Evolutionary conservation across 2,888 invertebrate genomes (phyloP).

Genomic region (Heliothis peltigera): DNA sequence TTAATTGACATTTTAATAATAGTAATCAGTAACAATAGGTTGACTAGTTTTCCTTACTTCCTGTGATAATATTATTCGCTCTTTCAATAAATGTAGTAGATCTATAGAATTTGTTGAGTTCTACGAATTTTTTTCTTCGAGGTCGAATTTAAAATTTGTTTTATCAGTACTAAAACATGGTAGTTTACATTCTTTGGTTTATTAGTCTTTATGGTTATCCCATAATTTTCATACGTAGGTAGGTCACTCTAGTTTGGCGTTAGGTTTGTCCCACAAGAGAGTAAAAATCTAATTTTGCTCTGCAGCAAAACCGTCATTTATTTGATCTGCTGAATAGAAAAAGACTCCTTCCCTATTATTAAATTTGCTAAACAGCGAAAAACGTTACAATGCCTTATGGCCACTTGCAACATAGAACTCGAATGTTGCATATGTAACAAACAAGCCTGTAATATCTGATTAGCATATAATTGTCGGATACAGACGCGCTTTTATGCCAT

Average conservation of each 20-base stretch:
- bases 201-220: no score
- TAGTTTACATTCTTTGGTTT: no score
- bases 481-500: conserved; percentile 74
- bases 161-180: no score
- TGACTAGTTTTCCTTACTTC: not conserved
- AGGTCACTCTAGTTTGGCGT: no score
- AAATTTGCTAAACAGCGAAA: conserved; percentile 4
- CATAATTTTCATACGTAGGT: no score
- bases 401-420: conserved; percentile 28
- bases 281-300: no score
- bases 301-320: no score
- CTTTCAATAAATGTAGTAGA: not conserved
- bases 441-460: conserved; percentile 63
- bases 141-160: no score
- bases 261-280: no score
- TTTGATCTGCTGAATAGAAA: no score
- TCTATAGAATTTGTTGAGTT: no score
- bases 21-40: not conserved
- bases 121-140: no score
- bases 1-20: conserved; percentile 30
- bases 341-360: not conserved
- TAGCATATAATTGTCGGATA: conserved; percentile 85
- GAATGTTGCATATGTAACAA: conserved; percentile 43
- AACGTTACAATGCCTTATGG: conserved; percentile 18
- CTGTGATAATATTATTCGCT: not conserved